Conservation (phyloP, 2,797 vertebrate genomes). For the Melanotaenia trifasciata region DNA sequence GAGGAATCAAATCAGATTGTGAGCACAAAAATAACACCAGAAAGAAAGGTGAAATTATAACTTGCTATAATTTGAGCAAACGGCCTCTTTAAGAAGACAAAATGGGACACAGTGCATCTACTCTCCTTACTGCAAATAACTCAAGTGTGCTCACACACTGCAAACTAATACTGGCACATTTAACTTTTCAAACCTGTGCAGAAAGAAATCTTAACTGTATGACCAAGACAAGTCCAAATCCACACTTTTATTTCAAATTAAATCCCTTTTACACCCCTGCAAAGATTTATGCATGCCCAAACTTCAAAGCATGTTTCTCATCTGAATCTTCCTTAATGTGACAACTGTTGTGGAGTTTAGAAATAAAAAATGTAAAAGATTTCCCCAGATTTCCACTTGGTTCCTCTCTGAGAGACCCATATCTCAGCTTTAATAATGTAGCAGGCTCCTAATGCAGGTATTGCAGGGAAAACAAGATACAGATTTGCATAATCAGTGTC, state of each 20-base stretch:
- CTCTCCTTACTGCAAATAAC: conserved; percentile 7
- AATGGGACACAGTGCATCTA: background rate
- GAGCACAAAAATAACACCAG: background rate
- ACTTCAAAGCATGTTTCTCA: conserved; percentile 76
- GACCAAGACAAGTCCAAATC: conserved; percentile 43
- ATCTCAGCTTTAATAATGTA: conserved; percentile 83
- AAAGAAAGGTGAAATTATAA: background rate
- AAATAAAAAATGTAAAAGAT: conserved; percentile 79
- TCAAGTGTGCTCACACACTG: conserved; percentile 24
- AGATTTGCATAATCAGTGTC: conserved; percentile 92
- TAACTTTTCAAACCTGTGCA: conserved; percentile 33
- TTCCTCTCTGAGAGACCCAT: conserved; percentile 61
- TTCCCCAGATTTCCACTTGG: conserved; percentile 74
- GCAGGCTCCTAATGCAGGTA: conserved; percentile 83
- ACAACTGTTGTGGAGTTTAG: conserved; percentile 74
- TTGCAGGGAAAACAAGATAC: conserved; percentile 79
- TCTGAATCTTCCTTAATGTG: conserved; percentile 75
- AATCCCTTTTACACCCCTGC: conserved; percentile 67
- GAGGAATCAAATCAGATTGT: background rate
- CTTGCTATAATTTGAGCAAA: background rate
- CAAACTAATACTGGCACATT: conserved; percentile 16
- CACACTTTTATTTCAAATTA: conserved; percentile 60
- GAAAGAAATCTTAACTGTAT: conserved; percentile 32
- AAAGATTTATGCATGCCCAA: conserved; percentile 60
- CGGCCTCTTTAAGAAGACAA: background rate